These are phyloP conservation scores for Poecile montanus DNA, from an alignment of 2,797 vertebrate genomes.

Conservation along the genomic window DNA sequence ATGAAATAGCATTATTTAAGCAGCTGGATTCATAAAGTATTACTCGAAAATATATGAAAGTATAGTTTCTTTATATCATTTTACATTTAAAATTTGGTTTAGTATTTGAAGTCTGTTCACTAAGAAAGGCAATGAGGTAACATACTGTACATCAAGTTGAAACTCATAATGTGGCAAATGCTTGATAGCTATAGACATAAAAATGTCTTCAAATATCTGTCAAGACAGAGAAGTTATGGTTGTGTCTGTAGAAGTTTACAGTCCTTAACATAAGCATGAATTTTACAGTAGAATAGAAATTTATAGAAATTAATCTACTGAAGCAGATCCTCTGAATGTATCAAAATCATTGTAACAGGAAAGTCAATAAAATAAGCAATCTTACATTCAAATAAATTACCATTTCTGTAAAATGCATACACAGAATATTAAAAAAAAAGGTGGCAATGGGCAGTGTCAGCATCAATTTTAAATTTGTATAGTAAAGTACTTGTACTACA, in stretches of 20 bases:
- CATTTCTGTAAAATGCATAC: not conserved
- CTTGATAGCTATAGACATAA: not conserved
- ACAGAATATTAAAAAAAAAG: not conserved
- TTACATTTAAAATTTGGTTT: not conserved
- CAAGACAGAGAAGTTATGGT: not conserved
- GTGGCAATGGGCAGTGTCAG: not conserved
- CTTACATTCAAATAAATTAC: not conserved
- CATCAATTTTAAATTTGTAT: not conserved
- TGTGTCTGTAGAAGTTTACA: not conserved
- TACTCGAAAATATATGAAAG: not conserved
- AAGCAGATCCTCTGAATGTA: not conserved
- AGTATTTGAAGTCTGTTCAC: not conserved
- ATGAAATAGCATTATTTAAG: not conserved
- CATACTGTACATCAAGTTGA: not conserved
- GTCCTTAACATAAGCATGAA: not conserved
- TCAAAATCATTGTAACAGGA: constrained; percentile 8
- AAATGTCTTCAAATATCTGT: not conserved
- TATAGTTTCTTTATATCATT: not conserved
- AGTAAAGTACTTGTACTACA: not conserved
- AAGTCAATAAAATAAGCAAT: not conserved
- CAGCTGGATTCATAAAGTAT: not conserved
- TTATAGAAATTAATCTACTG: not conserved
- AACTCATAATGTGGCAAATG: not conserved
- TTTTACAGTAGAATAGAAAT: not conserved
- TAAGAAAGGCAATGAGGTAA: not conserved